Conservation (phyloP, 2,797 vertebrate genomes). For the Lacerta bilineata region DNA sequence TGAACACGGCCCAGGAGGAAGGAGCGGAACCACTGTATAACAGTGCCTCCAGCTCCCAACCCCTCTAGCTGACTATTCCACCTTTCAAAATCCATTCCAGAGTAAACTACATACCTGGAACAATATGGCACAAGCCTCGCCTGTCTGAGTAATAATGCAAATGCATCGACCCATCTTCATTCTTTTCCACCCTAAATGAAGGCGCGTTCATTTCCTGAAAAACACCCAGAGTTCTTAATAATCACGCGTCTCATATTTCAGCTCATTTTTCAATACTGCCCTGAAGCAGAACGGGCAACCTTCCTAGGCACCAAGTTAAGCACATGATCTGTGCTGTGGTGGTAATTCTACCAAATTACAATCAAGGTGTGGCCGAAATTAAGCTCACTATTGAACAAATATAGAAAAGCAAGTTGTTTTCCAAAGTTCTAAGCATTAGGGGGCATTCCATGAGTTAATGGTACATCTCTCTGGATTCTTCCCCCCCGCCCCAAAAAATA, state of each 20-base stretch:
- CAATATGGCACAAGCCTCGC: slow-evolving; percentile 82
- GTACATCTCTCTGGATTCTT: background rate
- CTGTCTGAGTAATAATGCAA: slow-evolving; percentile 85
- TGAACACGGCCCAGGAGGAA: too few species aligned
- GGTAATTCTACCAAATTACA: background rate
- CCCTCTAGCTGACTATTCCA: too few species aligned
- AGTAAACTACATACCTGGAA: slow-evolving; percentile 75
- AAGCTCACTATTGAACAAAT: background rate
- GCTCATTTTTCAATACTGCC: background rate
- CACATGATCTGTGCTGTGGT: too few species aligned
- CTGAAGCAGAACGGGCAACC: background rate
- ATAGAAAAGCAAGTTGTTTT: background rate
- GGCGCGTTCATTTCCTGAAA: slow-evolving; percentile 84
- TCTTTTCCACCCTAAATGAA: slow-evolving; percentile 85
- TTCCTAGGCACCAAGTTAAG: background rate
- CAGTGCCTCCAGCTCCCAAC: too few species aligned
- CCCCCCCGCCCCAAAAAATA: too few species aligned
- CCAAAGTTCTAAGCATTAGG: background rate
- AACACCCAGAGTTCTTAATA: slow-evolving; percentile 23
- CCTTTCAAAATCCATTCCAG: background rate
- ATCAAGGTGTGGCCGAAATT: background rate
- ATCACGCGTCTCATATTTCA: background rate
- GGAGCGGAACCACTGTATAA: too few species aligned
- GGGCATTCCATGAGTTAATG: background rate
- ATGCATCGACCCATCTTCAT: slow-evolving; percentile 80